Evolutionary conservation across 2,113 vertebrate genomes (phyloP), one percentile per base, ranked within the genome.

Genomic region (Pithys albifrons): DNA sequence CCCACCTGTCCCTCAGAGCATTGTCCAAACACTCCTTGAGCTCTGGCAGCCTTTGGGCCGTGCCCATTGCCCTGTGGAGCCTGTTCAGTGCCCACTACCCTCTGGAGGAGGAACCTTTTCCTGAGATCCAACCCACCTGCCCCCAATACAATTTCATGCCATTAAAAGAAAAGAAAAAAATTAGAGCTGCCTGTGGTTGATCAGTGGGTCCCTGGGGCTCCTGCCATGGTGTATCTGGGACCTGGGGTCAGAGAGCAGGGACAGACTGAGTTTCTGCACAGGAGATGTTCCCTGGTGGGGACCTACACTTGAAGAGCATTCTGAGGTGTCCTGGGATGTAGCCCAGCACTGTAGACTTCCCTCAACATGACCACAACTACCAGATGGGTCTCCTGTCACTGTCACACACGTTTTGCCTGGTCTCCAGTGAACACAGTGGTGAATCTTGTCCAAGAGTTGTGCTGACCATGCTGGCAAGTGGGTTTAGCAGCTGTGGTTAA

Each of bases 361-460:
- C 45, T 81, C 33, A 80, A 39, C 3, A 0, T 8, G 19, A 51
- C 12, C 35, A 3, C 20, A 59, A 39, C 6, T 33, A 46, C 5
- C 7, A 5, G 33, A 29, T 17, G 4, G 46, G 27, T 85, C 39
- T 35, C 15, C 39, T 86, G 33, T 23, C 35, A 14, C 18, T 35
- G 57, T 69, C 25, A 19, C 43, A 31, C 22, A 3, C 1, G 1
- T 54, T 19, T 86, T 78, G 27, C 18, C 24, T 6, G 3, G 8
- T 72, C 43, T 51, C 33, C 3, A 13, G 39, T 0, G 3, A 54
- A 6, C 25, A 25, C 35, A 9, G 12, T 1, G 8, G 12, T 71
- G 37, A n/a, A 24, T 43, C 23, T 51, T 66, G 43, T 48, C 65
- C 0, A 0, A 29, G 31, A 35, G 10, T 3, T 24, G 12, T 76